phyloP scores from a whole-genome alignment of 2,113 vertebrate species.

The Lophius piscatorius region DNA sequence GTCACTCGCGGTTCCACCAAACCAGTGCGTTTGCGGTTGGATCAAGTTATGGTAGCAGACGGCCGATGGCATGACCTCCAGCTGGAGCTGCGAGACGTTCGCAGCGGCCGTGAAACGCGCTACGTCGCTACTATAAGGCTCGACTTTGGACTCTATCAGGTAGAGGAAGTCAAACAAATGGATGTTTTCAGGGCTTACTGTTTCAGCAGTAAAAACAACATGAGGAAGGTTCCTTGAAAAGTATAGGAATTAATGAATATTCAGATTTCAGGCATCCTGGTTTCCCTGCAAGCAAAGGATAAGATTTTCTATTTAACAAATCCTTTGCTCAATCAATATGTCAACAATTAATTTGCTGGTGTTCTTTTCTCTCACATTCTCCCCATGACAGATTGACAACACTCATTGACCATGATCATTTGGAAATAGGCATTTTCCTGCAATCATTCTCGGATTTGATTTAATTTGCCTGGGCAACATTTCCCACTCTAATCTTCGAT shows the following conservation, averaged over 20 bases:
- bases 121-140: constrained; percentile 90
- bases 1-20: constrained; percentile 85
- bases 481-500: neutral
- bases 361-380: neutral
- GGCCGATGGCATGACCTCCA: constrained; percentile 95
- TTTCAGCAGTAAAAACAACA: neutral
- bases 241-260: too few relatives aligned
- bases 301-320: too few relatives aligned
- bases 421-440: constrained; percentile 1
- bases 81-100: constrained; percentile 90
- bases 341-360: neutral
- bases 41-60: constrained; percentile 91
- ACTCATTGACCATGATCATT: neutral
- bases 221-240: too few relatives aligned
- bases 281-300: too few relatives aligned
- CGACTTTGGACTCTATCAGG: constrained; percentile 95
- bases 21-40: constrained; percentile 87
- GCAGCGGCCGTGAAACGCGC: constrained; percentile 83
- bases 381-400: neutral
- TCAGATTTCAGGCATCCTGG: too few relatives aligned
- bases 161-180: constrained; percentile 44
- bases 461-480: too few relatives aligned
- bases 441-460: too few relatives aligned
- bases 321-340: too few relatives aligned
- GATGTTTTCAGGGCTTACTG: neutral